Base-by-base conservation (phyloP, 1,140 invertebrate genomes). In the Sarcophaga peregrina region DNA sequence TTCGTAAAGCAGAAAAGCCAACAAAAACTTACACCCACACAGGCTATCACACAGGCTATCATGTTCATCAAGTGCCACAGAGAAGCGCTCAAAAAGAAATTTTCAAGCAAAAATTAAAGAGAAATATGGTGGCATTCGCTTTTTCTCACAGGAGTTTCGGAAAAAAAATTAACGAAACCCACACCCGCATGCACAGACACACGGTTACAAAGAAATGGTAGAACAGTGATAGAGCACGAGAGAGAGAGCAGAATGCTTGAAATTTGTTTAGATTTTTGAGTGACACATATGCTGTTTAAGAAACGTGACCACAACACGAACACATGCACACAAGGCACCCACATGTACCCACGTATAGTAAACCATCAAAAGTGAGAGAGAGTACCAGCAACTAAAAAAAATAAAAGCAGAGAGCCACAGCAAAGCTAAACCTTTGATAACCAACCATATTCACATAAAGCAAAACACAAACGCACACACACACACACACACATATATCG, bases 231-330 rank as follows among this genome's bases (percentile, higher is more conserved):
- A n/a, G 58, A 62, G 15, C 20, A 5, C 20, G 58, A 62, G 15
- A n/a, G n/a, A n/a, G n/a, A n/a, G n/a, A n/a, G n/a, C n/a, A n/a
- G n/a, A n/a, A n/a, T 47, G 45, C 9, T 37, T 76, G 25, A 37
- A 48, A 46, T 46, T 76, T 76, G 74, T 76, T 76, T 76, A 48
- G 74, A 76, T 76, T 37, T 37, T 76, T 76, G 74, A 76, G 74
- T 76, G 74, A 76, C 74, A 76, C 74, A 76, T 76, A 76, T 76
- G 74, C 74, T 76, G 74, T 76, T n/a, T 76, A 48, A 50, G 74
- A 76, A 76, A 76, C 74, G 74, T 76, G 74, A 76, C 74, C 74
- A 76, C 74, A 76, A 76, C 74, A 76, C 48, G 9, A 45, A 76
- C 10, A 58, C 13, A 76, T 76, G 17, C 7, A 68, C 17, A 68